Percentiles rank a stretch among this genome's conserved stretches.
Evolutionary conservation across 2,888 invertebrate species (phyloP).

Genomic region (Lasioglossum zephyrum): DNA sequence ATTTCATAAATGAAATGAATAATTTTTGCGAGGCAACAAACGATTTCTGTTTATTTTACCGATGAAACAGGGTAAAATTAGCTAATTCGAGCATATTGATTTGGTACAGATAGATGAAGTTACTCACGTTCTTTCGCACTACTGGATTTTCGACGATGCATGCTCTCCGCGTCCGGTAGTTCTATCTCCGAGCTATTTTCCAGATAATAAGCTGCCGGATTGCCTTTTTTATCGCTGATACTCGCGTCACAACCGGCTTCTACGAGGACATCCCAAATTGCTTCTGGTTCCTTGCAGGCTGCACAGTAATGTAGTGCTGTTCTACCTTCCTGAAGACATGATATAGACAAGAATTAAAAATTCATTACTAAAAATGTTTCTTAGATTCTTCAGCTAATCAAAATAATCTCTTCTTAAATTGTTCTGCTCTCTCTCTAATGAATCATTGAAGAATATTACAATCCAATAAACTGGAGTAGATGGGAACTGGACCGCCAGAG

Average conservation of each 20-base stretch:
- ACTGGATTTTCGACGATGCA: conserved; percentile 72
- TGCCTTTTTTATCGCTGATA: conserved; percentile 86
- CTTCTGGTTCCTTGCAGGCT: conserved; percentile 86
- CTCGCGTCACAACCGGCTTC: conserved; percentile 88
- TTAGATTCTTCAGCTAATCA: background rate
- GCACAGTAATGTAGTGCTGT: conserved; percentile 89
- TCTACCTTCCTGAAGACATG: conserved; percentile 86
- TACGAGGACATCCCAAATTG: conserved; percentile 87
- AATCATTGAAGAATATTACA: background rate
- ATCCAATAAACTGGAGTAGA: background rate
- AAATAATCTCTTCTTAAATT: background rate
- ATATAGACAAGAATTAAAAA: conserved; percentile 20
- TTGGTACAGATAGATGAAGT: background rate
- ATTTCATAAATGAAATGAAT: background rate
- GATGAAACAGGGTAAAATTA: background rate
- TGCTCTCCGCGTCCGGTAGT: conserved; percentile 83
- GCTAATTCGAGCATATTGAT: background rate
- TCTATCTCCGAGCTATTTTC: conserved; percentile 86
- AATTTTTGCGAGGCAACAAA: background rate
- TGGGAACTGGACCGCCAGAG: background rate
- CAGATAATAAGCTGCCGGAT: conserved; percentile 87
- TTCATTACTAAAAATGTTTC: background rate
- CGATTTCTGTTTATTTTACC: background rate
- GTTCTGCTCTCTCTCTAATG: background rate
- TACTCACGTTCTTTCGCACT: conserved; percentile 79